Conservation (phyloP, 2,797 vertebrate genomes). For the Arrhamphus sclerolepis region DNA sequence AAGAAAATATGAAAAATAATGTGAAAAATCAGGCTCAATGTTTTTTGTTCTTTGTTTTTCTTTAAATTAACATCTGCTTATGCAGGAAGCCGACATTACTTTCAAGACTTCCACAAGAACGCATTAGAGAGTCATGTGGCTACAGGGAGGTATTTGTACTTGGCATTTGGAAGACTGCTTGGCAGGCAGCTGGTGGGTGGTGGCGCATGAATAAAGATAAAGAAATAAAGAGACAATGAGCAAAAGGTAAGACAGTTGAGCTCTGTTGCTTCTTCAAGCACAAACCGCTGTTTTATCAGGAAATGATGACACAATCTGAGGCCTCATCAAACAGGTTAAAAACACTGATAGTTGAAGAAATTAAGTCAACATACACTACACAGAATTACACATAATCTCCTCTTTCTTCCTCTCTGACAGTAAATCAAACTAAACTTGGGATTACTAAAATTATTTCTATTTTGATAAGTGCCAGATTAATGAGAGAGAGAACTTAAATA, state of each 20-base stretch:
- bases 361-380: too few species aligned
- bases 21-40: too few species aligned
- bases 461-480: too few species aligned
- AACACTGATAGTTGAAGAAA: neutral
- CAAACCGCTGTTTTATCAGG: slow-evolving; percentile 4
- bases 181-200: slow-evolving; percentile 35
- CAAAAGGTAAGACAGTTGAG: too few species aligned
- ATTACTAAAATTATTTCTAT: too few species aligned
- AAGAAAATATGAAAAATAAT: too few species aligned
- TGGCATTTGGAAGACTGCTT: slow-evolving; percentile 51
- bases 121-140: slow-evolving; percentile 11
- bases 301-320: slow-evolving; percentile 23
- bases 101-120: neutral
- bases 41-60: too few species aligned
- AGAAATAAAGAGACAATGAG: slow-evolving; percentile 18
- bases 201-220: slow-evolving; percentile 39
- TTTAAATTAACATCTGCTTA: too few species aligned
- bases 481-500: too few species aligned
- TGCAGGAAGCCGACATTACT: too few species aligned
- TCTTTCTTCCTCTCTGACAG: neutral
- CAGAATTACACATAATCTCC: too few species aligned
- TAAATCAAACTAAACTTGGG: too few species aligned
- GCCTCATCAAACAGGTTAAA: neutral
- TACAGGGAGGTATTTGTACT: slow-evolving; percentile 37
- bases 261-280: neutral